These are phyloP conservation scores for Vespertilio murinus DNA, from an alignment of 2,797 vertebrate genomes.

Conservation along the genomic window DNA sequence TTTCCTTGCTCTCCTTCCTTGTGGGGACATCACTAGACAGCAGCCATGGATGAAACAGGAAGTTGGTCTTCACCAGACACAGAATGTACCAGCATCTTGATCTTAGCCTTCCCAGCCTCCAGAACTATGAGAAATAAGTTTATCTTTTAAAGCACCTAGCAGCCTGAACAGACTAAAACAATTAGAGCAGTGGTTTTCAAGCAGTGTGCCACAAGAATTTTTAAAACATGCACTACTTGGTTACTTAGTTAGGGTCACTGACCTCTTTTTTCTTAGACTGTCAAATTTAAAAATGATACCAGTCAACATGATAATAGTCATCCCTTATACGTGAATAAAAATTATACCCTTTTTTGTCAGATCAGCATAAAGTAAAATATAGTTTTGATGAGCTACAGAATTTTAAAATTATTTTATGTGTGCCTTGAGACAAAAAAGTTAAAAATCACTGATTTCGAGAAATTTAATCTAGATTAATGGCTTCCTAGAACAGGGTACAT, in stretches of 20 bases:
- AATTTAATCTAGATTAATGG: background rate
- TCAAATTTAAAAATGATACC: background rate
- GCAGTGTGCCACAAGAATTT: background rate
- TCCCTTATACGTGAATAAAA: background rate
- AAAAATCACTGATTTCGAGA: background rate
- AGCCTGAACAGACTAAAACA: background rate
- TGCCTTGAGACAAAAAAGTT: background rate
- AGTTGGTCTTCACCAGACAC: background rate
- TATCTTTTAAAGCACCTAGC: background rate
- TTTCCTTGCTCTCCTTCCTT: background rate
- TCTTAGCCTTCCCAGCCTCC: background rate
- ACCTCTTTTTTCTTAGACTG: background rate
- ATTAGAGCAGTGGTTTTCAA: background rate
- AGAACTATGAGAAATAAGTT: background rate
- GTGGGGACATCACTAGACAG: accelerated
- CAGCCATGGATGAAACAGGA: background rate
- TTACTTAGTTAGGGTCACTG: background rate
- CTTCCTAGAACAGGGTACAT: background rate
- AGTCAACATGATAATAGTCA: background rate
- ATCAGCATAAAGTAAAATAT: background rate
- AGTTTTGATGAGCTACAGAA: background rate
- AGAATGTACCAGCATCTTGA: background rate
- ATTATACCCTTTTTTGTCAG: background rate
- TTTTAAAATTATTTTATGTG: background rate
- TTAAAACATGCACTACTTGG: background rate